These are phyloP conservation scores for Xestia rhomboidea DNA, from an alignment of 2,888 invertebrate genomes.

Conservation along the genomic window DNA sequence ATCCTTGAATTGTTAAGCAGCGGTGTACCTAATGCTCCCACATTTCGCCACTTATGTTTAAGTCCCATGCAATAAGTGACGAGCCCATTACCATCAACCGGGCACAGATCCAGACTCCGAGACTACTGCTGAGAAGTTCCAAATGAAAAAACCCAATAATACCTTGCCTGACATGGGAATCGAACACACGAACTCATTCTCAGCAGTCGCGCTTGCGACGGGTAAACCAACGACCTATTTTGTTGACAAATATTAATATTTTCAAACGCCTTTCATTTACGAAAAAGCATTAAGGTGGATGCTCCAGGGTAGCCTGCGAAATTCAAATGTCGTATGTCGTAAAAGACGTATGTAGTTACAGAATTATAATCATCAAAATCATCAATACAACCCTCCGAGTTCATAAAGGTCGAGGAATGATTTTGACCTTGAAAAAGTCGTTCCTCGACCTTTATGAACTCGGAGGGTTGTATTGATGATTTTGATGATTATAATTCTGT, in stretches of 20 bases:
- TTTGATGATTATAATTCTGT: too few species aligned
- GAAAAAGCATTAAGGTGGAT: neutral
- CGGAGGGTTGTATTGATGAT: too few species aligned
- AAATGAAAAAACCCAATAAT: neutral
- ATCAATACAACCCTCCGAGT: too few species aligned
- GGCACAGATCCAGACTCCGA: neutral
- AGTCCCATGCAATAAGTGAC: neutral
- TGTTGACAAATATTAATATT: neutral
- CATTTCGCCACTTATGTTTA: neutral
- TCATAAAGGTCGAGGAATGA: too few species aligned
- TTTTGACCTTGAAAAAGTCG: too few species aligned
- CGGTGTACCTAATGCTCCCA: neutral
- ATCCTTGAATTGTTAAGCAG: neutral
- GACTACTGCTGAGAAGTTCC: neutral
- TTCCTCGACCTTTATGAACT: too few species aligned
- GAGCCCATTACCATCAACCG: neutral
- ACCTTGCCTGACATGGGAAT: neutral
- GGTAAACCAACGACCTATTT: neutral
- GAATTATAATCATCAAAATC: too few species aligned
- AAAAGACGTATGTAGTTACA: too few species aligned
- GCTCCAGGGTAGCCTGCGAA: too few species aligned
- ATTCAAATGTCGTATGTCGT: too few species aligned
- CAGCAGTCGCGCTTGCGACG: neutral
- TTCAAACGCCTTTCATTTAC: neutral
- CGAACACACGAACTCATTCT: neutral